Conservation (phyloP, 1,140 invertebrate species). For the Saccostrea cuccullata region DNA sequence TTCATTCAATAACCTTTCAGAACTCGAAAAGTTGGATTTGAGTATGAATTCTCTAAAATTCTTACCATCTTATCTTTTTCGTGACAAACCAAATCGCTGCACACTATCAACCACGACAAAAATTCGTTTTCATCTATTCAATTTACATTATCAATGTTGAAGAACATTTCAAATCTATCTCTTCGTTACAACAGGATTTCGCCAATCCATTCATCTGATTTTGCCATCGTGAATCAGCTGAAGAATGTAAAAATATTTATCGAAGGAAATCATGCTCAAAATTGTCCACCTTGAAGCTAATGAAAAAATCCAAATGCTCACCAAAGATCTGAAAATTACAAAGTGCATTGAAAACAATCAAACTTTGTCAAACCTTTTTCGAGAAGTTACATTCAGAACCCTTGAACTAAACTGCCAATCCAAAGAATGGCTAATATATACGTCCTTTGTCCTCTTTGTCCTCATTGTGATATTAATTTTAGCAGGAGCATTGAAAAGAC, state of each 20-base stretch:
- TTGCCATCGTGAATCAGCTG: not conserved
- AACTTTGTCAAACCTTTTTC: too few species aligned
- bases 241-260: not conserved
- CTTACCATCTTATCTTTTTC: not conserved
- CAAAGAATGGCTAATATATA: too few species aligned
- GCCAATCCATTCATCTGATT: not conserved
- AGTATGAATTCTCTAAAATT: not conserved
- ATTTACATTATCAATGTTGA: not conserved
- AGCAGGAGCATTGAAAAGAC: not conserved
- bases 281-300: not conserved
- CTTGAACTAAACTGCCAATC: too few species aligned
- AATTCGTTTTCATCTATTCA: not conserved
- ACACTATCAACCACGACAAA: not conserved
- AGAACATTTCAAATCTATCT: not conserved
- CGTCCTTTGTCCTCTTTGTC: too few species aligned
- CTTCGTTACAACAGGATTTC: not conserved
- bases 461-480: not conserved
- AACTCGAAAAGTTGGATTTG: not conserved
- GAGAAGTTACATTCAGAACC: too few species aligned
- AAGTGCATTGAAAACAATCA: not conserved
- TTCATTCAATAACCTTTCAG: slow-evolving; percentile 1
- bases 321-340: not conserved
- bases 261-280: slow-evolving; percentile 20
- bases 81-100: not conserved
- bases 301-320: not conserved